Base-by-base conservation (phyloP, 2,888 invertebrate genomes). In the Atherix ibis region DNA sequence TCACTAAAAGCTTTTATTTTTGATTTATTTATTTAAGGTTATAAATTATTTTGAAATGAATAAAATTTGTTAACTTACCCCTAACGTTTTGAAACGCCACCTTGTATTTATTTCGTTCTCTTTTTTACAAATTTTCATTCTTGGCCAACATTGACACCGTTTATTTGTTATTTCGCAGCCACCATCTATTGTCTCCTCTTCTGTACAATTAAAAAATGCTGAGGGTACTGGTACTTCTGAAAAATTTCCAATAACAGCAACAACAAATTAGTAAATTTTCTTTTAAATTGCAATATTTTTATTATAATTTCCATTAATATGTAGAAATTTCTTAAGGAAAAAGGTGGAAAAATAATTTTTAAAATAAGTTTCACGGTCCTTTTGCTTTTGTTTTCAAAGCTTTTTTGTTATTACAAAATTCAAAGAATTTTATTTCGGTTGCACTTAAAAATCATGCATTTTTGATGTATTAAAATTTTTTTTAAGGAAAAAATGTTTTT, bases 111-210 rank as follows among this genome's bases (percentile, higher is more conserved):
- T 31, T 42, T 50, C 49, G 13, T 31, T 30, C 35, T 56, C 51
- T 40, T 48, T 53, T 36, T 49, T 53, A 46, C 60, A 60, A 41
- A 58, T 47, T 39, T 51, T 51, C 48, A 56, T 50, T 40, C 48
- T 48, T 34, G 60, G 58, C 61, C 61, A 60, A 44, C 60, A 60
- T 36, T 58, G 56, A 46, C 60, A 60, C 33, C 52, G 56, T 43
- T 59, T 58, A 44, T 60, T 59, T 38, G 60, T 58, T 37, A 60
- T 60, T 48, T 60, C 60, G 48, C 60, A 60, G 40, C 60, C 60
- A 34, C 56, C 51, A 38, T 56, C 52, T 47, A 58, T 53, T 47
- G 52, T 48, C 45, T 58, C 51, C 18, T 51, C 47, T 46, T 54
- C 54, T 43, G 58, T 57, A 47, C 58, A 58, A 43, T 58, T 58